Percentiles rank a stretch among this genome's conserved stretches.
These are phyloP conservation scores for Stenodema calcarata DNA, from an alignment of 2,888 invertebrate genomes.

Conservation along the genomic window DNA sequence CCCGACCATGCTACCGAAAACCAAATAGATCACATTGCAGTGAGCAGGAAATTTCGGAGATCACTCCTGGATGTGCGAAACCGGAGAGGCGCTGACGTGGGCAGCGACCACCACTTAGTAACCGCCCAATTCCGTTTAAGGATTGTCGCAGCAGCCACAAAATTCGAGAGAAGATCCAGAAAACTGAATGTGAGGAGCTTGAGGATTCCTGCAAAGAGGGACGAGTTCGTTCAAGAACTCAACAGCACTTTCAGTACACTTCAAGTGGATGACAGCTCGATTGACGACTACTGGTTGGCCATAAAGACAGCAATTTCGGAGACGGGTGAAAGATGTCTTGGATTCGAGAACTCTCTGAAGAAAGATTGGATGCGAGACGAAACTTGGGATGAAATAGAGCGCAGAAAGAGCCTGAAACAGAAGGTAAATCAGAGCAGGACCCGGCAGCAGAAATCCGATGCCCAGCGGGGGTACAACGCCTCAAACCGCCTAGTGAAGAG, in stretches of 20 bases:
- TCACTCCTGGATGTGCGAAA: slow-evolving; percentile 47
- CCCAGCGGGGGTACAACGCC: neutral
- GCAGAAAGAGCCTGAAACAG: neutral
- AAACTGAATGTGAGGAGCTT: neutral
- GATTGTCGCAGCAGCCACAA: neutral
- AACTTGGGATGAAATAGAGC: neutral
- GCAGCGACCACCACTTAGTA: neutral
- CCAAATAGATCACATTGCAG: slow-evolving; percentile 30
- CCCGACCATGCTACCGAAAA: slow-evolving; percentile 40
- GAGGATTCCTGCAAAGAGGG: neutral
- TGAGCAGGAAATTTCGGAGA: too few relatives aligned
- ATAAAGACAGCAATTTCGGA: neutral
- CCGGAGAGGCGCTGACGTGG: neutral
- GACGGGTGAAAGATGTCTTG: neutral
- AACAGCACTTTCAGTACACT: neutral
- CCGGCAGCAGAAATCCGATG: too few relatives aligned
- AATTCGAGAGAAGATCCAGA: neutral
- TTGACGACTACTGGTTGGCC: neutral
- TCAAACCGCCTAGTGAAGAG: neutral
- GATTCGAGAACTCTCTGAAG: neutral
- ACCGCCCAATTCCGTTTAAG: neutral
- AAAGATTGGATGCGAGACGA: neutral
- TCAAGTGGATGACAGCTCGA: neutral
- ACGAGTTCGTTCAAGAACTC: neutral
- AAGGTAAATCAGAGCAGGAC: neutral